Conservation (phyloP, 2,113 vertebrate genomes). For the Rhabdornis inornatus region DNA sequence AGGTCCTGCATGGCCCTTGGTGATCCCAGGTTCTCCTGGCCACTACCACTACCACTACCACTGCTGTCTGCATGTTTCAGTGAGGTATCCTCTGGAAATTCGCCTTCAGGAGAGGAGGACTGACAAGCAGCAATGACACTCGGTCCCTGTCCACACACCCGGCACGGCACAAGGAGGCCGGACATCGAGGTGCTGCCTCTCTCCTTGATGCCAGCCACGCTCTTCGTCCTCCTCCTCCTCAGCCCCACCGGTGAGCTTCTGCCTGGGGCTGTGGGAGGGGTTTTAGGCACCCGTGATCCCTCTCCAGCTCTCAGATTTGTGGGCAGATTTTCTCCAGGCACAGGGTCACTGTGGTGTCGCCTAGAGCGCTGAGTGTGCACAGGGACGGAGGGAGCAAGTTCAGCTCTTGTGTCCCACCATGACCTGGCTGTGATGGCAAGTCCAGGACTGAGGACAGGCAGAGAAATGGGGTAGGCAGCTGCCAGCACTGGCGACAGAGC, state of each 20-base stretch:
- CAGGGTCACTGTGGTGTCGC: rapidly evolving
- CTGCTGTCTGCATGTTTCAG: constrained; percentile 29
- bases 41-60: not conserved
- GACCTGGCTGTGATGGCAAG: not conserved
- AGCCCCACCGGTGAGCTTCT: constrained; percentile 53
- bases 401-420: rapidly evolving
- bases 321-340: not conserved
- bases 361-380: rapidly evolving
- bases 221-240: constrained; percentile 60
- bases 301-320: not conserved
- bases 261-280: rapidly evolving
- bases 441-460: not conserved
- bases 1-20: not conserved
- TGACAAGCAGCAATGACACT: constrained; percentile 27
- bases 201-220: not conserved
- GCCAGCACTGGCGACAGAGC: not conserved
- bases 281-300: rapidly evolving
- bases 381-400: not conserved
- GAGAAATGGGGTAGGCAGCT: not conserved
- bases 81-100: not conserved
- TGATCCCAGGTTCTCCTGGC: not conserved
- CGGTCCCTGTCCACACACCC: not conserved
- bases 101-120: not conserved
- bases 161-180: not conserved
- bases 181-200: not conserved